Base-by-base conservation (phyloP, 2,888 invertebrate genomes). In the Ophion slaviceki region DNA sequence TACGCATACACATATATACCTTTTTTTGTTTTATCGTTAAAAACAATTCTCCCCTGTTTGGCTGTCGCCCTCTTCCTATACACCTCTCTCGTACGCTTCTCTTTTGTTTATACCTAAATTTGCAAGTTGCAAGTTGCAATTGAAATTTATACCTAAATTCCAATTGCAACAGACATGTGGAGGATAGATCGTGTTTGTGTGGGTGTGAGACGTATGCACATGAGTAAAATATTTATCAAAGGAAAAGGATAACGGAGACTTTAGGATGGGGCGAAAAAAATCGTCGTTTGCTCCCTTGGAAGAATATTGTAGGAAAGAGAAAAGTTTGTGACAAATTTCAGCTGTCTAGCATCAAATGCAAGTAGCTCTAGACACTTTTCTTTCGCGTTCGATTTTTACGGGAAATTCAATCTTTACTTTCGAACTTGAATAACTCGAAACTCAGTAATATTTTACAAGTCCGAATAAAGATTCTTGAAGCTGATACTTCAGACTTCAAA, bases 31-130 rank as follows among this genome's bases (percentile, higher is more conserved):
- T 59, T 72, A 80, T 76, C 66, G 78, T 87, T 87, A 86, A 87
- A 88, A 91, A 90, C 88, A 90, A 89, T 90, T 89, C 88, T 80
- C 64, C 88, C 87, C 87, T 72, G 86, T 89, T 90, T 90, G 88
- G 88, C 90, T 90, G 88, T 88, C 88, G 59, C 66, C 78, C 72
- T 53, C 76, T 84, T 80, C 64, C 84, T 86, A 70, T 84, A 85
- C 77, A 84, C 28, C 28, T 53, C 71, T 85, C 82, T 83, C 80
- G 77, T 85, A 84, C 84, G 72, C 85, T 80, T 87, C 82, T 84
- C 79, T 57, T 2, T 57, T 53, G 17, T 36, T 24, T 53, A 17
- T 66, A 68, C 62, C 66, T 74, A 84, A 84, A 87, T 87, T 71
- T n/a, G n/a, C n/a, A n/a, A n/a, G n/a, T n/a, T n/a, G n/a, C n/a